Evolutionary conservation across 2,888 invertebrate genomes (phyloP).

Genomic region (Drosophila neotestacea): DNA sequence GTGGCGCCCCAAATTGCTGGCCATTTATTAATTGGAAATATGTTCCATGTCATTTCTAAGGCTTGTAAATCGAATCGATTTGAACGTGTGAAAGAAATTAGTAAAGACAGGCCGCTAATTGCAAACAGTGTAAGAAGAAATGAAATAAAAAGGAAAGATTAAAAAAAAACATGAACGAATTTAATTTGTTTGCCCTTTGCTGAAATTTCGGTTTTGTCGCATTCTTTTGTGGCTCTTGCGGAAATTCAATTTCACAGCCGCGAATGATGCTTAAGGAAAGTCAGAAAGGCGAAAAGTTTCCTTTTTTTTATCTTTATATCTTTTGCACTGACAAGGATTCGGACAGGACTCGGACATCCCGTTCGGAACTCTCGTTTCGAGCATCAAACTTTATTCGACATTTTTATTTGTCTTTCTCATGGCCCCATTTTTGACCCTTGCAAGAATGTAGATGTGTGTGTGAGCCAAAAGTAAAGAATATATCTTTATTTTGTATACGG

Average conservation of each 20-base stretch:
- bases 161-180: constrained; percentile 17
- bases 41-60: constrained; percentile 22
- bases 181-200: constrained; percentile 44
- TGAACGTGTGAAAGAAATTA: constrained; percentile 9
- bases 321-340: constrained; percentile 14
- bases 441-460: background rate
- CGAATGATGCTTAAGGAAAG: constrained; percentile 22
- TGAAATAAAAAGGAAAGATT: background rate
- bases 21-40: constrained; percentile 66
- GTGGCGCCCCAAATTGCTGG: constrained; percentile 26
- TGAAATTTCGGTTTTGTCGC: constrained; percentile 21
- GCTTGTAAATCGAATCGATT: constrained; percentile 42
- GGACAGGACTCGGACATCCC: constrained; percentile 7
- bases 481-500: constrained; percentile 12
- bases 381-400: constrained; percentile 48
- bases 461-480: background rate
- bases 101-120: constrained; percentile 46
- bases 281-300: constrained; percentile 39
- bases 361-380: constrained; percentile 16
- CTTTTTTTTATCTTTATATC: background rate
- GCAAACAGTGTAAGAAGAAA: constrained; percentile 10
- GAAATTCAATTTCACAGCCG: constrained; percentile 44
- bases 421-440: constrained; percentile 28
- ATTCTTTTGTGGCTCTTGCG: constrained; percentile 12
- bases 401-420: constrained; percentile 43